Evolutionary conservation across 2,113 vertebrate species (phyloP).

Genomic region (Indri indri): DNA sequence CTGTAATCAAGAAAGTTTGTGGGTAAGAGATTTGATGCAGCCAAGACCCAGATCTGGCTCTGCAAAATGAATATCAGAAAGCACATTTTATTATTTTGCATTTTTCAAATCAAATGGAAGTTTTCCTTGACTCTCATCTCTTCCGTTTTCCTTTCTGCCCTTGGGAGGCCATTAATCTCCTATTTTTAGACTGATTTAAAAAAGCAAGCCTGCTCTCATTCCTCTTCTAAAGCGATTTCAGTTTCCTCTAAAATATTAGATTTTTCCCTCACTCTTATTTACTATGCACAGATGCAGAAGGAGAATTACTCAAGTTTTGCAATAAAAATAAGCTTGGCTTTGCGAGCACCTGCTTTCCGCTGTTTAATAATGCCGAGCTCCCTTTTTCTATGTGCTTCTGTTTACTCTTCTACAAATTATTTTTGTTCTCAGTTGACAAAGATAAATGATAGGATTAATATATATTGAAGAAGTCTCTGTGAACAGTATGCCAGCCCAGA

Average conservation of each 20-base stretch:
- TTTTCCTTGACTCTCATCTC: background rate
- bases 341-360: constrained; percentile 92
- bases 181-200: constrained; percentile 19
- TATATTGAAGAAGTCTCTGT: constrained; percentile 95
- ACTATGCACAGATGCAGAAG: constrained; percentile 82
- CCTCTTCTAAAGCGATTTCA: constrained; percentile 66
- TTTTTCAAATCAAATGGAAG: background rate
- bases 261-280: constrained; percentile 80
- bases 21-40: background rate
- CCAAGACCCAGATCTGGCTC: background rate
- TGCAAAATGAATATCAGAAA: background rate
- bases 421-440: constrained; percentile 97
- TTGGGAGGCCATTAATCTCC: constrained; percentile 22
- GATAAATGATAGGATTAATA: constrained; percentile 99
- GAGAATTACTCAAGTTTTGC: constrained; percentile 88
- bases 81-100: background rate
- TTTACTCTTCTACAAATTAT: constrained; percentile 95
- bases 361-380: constrained; percentile 88
- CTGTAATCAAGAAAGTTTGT: background rate
- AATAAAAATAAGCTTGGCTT: constrained; percentile 87
- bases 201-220: background rate
- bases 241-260: constrained; percentile 68
- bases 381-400: constrained; percentile 87
- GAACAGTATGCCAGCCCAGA: constrained; percentile 86
- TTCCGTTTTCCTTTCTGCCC: background rate